Evolutionary conservation across 2,113 vertebrate genomes (phyloP).

Genomic region (Alaudala cheleensis): DNA sequence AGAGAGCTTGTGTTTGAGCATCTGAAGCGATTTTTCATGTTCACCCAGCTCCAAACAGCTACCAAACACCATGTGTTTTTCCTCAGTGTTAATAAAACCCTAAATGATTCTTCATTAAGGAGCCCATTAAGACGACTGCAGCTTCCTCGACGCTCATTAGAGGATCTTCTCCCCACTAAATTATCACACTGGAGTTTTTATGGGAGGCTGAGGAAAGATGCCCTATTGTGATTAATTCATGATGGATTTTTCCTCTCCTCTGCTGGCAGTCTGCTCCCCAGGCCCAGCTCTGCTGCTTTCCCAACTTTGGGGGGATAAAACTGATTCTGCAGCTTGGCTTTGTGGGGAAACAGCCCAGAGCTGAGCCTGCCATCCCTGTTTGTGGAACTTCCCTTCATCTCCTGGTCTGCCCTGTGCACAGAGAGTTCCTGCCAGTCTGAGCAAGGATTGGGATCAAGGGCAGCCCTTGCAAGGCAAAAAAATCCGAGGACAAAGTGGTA

Average conservation of each 20-base stretch:
- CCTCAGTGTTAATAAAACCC: constrained; percentile 75
- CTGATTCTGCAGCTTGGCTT: neutral
- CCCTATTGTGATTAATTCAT: constrained; percentile 62
- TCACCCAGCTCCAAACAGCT: constrained; percentile 53
- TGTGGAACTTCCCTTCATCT: neutral
- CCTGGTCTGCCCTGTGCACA: neutral
- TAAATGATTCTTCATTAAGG: constrained; percentile 81
- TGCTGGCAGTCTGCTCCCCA: neutral
- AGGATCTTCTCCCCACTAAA: constrained; percentile 68
- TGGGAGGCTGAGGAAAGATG: constrained; percentile 50
- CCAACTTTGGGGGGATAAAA: neutral
- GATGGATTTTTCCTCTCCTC: constrained; percentile 36
- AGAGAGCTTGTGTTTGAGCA: constrained; percentile 31
- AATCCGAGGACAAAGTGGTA: neutral
- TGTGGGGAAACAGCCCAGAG: neutral
- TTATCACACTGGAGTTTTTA: constrained; percentile 67
- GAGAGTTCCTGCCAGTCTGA: neutral
- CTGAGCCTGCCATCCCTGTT: neutral
- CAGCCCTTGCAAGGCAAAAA: neutral
- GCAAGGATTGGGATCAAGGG: neutral
- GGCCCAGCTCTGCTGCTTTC: neutral
- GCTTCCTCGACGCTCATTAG: constrained; percentile 77
- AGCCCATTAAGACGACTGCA: constrained; percentile 74
- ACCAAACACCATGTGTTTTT: constrained; percentile 68
- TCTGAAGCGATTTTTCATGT: constrained; percentile 59